Base-by-base conservation (phyloP, 1,140 invertebrate species). In the Campoletis sonorensis region DNA sequence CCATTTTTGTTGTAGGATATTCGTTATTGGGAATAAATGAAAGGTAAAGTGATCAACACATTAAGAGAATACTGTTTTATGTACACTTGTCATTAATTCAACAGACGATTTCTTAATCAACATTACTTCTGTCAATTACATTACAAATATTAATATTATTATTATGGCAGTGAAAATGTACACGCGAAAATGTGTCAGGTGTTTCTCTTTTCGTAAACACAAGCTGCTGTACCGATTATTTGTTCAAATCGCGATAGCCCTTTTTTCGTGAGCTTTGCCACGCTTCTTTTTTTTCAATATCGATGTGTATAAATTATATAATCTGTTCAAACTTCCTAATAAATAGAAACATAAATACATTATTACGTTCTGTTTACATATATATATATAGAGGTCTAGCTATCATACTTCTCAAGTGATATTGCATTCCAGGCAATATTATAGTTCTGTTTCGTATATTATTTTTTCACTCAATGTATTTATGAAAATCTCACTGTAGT, bases 141-240 rank as follows among this genome's bases (percentile, higher is more conserved):
- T 3, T 18, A 21, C 0, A n/a, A n/a, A 40, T 37, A 71, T 37
- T 71, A 33, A 18, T 71, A 71, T 27, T 71, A 71, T 71, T 71
- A 71, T 71, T 71, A 71, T 71, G 68, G 68, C 68, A 71, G 68
- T 71, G 33, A 71, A n/a, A 71, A 71, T 37, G 33, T 71, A 71
- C 33, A 40, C 16, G 33, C 68, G n/a, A 7, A 68, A 30, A 27
- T 68, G 23, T 26, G 10, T 33, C 30, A 33, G 30, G 7, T 33
- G n/a, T 33, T 33, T 21, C 8, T 68, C 30, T 16, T 27, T 68
- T 15, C 5, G 30, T 23, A 10, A 27, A 68, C 64, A 27, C 64
- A 27, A 30, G 13, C 30, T 27, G 40, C 18, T 18, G 54, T 58
- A 58, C 18, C 54, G 18, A 58, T 1, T 1, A n/a, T 21, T 58